A percentile compares a stretch with the other conserved stretches of the same genome.
Conservation (phyloP, 2,113 vertebrate species). For the Callospermophilus lateralis region DNA sequence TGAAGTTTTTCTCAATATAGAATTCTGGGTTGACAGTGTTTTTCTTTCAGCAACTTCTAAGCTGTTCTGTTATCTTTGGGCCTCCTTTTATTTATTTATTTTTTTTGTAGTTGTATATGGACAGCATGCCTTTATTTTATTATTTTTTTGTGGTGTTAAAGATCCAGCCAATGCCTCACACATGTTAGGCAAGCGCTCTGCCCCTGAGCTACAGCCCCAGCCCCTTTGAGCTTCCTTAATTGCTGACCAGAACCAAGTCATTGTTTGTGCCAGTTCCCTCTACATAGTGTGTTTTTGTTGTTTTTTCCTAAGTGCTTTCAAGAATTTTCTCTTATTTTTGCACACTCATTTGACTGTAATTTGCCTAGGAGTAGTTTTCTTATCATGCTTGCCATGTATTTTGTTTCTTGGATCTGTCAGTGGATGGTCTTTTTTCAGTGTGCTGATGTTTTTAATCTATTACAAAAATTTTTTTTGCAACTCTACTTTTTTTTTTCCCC, state of each 20-base stretch:
- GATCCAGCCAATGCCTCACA: too few species aligned
- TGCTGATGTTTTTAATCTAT: neutral
- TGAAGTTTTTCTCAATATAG: neutral
- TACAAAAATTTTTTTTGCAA: too few species aligned
- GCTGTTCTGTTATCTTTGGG: neutral
- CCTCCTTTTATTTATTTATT: too few species aligned
- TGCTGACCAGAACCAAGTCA: neutral
- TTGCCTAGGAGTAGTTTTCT: too few species aligned
- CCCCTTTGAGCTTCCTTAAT: neutral
- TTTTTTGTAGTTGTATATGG: too few species aligned
- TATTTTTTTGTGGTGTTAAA: too few species aligned
- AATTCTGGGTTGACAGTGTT: neutral
- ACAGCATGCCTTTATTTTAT: too few species aligned
- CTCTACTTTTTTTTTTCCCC: neutral
- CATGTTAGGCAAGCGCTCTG: too few species aligned
- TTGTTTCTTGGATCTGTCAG: neutral
- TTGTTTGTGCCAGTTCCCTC: neutral
- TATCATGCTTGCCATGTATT: neutral
- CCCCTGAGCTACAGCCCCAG: too few species aligned
- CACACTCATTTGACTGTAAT: neutral
- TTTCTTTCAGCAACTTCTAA: neutral
- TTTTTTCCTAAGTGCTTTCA: neutral
- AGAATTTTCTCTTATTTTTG: neutral
- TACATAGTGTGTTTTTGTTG: neutral
- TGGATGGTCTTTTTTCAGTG: neutral